Conservation (phyloP, 2,888 invertebrate species). For the Idaea aversata region DNA sequence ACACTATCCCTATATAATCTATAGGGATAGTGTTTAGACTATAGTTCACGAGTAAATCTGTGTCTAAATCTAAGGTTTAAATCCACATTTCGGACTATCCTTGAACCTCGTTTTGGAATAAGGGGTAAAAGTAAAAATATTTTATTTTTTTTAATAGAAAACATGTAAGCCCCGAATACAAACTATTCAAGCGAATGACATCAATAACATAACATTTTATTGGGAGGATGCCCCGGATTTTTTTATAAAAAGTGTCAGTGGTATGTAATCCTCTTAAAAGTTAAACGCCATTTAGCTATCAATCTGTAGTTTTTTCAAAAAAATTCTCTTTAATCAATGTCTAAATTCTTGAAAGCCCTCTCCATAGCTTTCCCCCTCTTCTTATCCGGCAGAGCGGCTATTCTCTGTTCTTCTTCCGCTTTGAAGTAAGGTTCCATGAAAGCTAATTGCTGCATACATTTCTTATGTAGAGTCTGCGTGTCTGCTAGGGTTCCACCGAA, state of each 20-base stretch:
- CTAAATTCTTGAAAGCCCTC: conserved; percentile 85
- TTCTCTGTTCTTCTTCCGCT: conserved; percentile 66
- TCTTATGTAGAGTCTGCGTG: conserved; percentile 65
- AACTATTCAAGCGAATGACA: too few species aligned
- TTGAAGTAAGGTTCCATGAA: conserved; percentile 60
- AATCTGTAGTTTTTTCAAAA: neutral
- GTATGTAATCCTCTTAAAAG: neutral
- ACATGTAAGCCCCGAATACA: neutral
- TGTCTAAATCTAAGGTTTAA: too few species aligned
- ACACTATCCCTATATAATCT: too few species aligned
- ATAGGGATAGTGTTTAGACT: too few species aligned
- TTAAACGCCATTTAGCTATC: neutral
- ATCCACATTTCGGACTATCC: too few species aligned
- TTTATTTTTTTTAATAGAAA: neutral
- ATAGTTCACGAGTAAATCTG: too few species aligned
- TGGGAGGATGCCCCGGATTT: too few species aligned
- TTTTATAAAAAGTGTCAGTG: neutral
- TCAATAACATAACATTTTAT: too few species aligned
- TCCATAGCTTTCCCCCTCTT: conserved; percentile 80
- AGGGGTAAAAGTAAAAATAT: too few species aligned
- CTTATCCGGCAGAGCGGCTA: conserved; percentile 62
- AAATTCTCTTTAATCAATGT: conserved; percentile 79
- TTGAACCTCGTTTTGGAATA: too few species aligned
- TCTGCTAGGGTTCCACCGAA: conserved; percentile 81
- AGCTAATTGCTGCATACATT: conserved; percentile 61